Evolutionary conservation across 2,113 vertebrate species (phyloP).

Genomic region (Trematomus loennbergii): DNA sequence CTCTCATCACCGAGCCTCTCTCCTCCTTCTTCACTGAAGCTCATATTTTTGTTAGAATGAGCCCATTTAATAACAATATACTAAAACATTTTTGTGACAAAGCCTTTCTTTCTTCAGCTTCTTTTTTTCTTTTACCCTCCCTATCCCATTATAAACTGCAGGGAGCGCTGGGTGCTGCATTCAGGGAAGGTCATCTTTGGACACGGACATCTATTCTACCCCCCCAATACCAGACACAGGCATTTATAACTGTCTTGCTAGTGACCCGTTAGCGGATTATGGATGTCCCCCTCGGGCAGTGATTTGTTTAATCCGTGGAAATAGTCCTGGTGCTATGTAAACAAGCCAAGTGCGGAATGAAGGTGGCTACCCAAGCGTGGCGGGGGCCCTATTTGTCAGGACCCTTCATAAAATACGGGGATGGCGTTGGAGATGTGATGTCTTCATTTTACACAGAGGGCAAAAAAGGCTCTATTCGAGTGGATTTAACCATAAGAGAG

Average conservation of each 20-base stretch:
- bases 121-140: neutral
- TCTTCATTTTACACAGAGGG: conserved; percentile 96
- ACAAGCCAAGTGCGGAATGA: conserved; percentile 98
- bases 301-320: conserved; percentile 99
- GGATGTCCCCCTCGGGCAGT: conserved; percentile 94
- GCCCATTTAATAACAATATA: conserved; percentile 50
- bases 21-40: neutral
- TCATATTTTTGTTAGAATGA: conserved; percentile 13
- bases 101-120: conserved; percentile 18
- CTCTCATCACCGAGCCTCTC: conserved; percentile 20
- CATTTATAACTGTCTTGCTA: conserved; percentile 89
- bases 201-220: conserved; percentile 87
- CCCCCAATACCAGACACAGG: conserved; percentile 79
- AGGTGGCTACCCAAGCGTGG: conserved; percentile 92
- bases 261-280: conserved; percentile 93
- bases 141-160: conserved; percentile 45
- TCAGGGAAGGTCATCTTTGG: conserved; percentile 90
- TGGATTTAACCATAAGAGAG: conserved; percentile 12
- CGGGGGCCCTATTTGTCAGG: conserved; percentile 96
- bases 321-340: conserved; percentile 97
- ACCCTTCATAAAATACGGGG: conserved; percentile 94
- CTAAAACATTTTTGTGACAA: conserved; percentile 34
- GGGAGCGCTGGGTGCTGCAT: conserved; percentile 75
- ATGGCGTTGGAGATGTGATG: conserved; percentile 90
- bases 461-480: conserved; percentile 82